These are phyloP conservation scores for Temnothorax ravouxi DNA, from an alignment of 2,888 invertebrate species.

Conservation along the genomic window DNA sequence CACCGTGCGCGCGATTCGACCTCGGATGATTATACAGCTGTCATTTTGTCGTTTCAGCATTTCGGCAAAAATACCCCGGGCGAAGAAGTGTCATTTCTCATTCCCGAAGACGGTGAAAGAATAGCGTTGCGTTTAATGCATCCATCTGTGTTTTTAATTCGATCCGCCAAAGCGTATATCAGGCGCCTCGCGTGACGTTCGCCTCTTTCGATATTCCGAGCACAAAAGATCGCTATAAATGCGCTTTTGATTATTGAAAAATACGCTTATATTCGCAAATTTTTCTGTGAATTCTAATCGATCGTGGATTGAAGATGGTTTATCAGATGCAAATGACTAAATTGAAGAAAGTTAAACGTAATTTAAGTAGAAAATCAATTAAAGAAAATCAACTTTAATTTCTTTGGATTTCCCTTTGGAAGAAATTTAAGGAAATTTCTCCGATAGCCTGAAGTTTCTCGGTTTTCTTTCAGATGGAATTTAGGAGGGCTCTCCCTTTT, in stretches of 20 bases:
- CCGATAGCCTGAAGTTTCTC: background rate
- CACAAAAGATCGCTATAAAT: conserved; percentile 22
- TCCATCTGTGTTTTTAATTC: conserved; percentile 8
- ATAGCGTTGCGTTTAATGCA: conserved; percentile 16
- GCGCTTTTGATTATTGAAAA: background rate
- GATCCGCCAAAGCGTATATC: conserved; percentile 5
- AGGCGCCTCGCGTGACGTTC: background rate
- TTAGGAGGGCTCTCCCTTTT: background rate
- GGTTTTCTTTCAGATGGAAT: conserved; percentile 15
- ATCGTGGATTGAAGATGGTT: conserved; percentile 26
- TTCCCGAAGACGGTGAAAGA: conserved; percentile 12
- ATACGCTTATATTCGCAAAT: background rate
- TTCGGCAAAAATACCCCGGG: conserved; percentile 32
- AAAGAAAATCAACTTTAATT: background rate
- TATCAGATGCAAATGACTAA: conserved; percentile 33
- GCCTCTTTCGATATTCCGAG: conserved; percentile 1
- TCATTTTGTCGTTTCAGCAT: conserved; percentile 48
- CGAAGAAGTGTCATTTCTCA: conserved; percentile 33
- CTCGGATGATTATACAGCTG: conserved; percentile 43
- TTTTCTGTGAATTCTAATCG: background rate
- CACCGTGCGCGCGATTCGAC: conserved; percentile 49
- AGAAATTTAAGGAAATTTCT: conserved; percentile 21
- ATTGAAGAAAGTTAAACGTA: conserved; percentile 19
- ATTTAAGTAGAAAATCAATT: conserved; percentile 22
- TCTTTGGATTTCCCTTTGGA: background rate